Evolutionary conservation across 2,113 vertebrate genomes (phyloP), one percentile per base, ranked within the genome.

Genomic region (Calcarius ornatus): DNA sequence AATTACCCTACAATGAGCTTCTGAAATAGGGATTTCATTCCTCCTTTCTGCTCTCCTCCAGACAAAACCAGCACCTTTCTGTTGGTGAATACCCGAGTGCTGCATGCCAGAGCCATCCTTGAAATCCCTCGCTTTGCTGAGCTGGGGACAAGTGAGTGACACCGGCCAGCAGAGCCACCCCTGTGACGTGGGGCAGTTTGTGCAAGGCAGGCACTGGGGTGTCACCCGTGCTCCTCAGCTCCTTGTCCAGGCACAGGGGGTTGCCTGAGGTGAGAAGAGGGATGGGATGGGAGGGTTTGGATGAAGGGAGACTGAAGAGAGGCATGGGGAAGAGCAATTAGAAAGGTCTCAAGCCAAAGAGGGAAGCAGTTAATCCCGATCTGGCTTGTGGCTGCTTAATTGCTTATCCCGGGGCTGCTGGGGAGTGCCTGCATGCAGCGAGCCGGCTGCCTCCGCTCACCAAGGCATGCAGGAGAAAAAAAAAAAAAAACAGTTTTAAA

Each of bases 1-100:
- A 97, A 98, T 97, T 97, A 96, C 93, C 88, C 86, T 92, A 96
- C 97, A 97, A 96, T 90, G 90, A 97, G 92, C 65, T 95, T 43
- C 95, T 92, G 94, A 95, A 97, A 97, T 85, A 81, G 94, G 85
- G 78, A 94, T 81, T 91, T 92, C 38, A 68, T 88, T 43, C 53
- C 56, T 42, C 27, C 23, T 68, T 68, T 65, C 89, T 91, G 37
- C 91, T 72, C 51, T 73, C 82, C 73, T 90, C 35, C 68, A 68
- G 79, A 51, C 0, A 3, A 50, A 93, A 82, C 66, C 48, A 80
- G 77, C 4, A 9, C 43, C 42, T 90, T 82, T 82, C 40, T 95
- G 14, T 37, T 45, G 37, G 24, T 47, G 68, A 87, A 75, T 61
- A 90, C 54, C 61, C 50, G 76, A 93, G 54, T 7, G 12, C 66